Conservation (phyloP, 2,797 vertebrate species). For the Diceros bicornis region DNA sequence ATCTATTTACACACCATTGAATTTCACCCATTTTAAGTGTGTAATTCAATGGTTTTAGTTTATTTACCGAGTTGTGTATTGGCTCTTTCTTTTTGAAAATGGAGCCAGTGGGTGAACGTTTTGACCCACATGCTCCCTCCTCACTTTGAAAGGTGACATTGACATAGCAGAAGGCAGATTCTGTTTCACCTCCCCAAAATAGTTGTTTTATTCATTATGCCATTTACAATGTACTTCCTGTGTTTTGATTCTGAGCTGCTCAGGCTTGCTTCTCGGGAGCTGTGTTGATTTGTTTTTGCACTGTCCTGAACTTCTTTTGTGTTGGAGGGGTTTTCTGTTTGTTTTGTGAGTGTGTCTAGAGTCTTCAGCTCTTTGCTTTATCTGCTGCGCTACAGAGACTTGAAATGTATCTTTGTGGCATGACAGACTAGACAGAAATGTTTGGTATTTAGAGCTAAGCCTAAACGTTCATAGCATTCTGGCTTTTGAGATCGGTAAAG, state of each 20-base stretch:
- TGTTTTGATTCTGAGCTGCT: slow-evolving; percentile 2
- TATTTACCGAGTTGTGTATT: background rate
- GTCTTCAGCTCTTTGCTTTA: background rate
- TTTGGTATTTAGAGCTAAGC: background rate
- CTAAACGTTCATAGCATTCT: fast-evolving
- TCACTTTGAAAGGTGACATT: background rate
- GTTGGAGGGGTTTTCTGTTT: background rate
- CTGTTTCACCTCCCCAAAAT: background rate
- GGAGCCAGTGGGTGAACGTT: background rate
- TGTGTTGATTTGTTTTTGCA: background rate
- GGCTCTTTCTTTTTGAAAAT: slow-evolving; percentile 31
- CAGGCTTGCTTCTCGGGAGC: slow-evolving; percentile 36
- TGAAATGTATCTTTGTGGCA: background rate
- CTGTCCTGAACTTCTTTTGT: background rate
- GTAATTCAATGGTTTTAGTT: background rate
- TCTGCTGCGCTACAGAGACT: background rate
- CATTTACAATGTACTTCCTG: slow-evolving; percentile 51
- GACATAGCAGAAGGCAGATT: background rate
- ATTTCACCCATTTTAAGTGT: background rate
- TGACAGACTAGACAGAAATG: background rate
- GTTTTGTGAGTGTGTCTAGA: slow-evolving; percentile 8
- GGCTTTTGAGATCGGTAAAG: background rate
- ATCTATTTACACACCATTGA: background rate
- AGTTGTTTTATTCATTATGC: background rate
- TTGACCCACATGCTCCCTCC: background rate